Conservation (phyloP, 1,140 invertebrate genomes). For the Calycopis cecrops region DNA sequence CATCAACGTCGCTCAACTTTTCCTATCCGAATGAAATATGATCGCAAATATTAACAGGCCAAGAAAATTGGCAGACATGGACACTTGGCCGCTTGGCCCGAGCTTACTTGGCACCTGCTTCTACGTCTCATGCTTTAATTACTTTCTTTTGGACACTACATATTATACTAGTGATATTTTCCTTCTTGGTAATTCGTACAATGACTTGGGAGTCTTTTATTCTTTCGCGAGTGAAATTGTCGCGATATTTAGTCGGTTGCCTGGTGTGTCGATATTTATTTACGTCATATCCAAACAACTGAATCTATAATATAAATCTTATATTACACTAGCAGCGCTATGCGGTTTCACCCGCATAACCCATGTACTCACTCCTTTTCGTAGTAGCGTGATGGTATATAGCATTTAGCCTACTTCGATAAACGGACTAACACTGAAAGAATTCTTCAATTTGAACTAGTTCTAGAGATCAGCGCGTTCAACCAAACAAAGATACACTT, state of each 20-base stretch:
- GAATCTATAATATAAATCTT: too few relatives aligned
- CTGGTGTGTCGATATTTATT: conserved; percentile 1
- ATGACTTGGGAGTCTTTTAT: too few relatives aligned
- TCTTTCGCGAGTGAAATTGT: neutral
- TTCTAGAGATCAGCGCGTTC: too few relatives aligned
- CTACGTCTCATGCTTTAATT: conserved; percentile 6
- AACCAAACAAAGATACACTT: too few relatives aligned
- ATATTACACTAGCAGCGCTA: too few relatives aligned
- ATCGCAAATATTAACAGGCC: conserved; percentile 16
- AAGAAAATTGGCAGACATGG: conserved; percentile 11
- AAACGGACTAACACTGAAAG: too few relatives aligned
- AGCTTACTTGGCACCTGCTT: conserved; percentile 15
- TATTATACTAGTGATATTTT: conserved; percentile 4
- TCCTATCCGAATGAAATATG: conserved; percentile 20
- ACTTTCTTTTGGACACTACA: conserved; percentile 9
- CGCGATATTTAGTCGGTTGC: conserved; percentile 4
- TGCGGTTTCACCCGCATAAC: too few relatives aligned
- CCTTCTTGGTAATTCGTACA: neutral
- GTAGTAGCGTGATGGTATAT: too few relatives aligned
- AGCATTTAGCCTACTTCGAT: too few relatives aligned
- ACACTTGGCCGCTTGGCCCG: conserved; percentile 7
- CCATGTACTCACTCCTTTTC: too few relatives aligned
- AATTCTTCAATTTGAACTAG: too few relatives aligned
- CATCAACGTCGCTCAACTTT: conserved; percentile 21
- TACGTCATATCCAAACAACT: too few relatives aligned